Percentiles rank a stretch among this genome's conserved stretches.
Conservation (phyloP, 2,888 invertebrate species). For the Lycophotia porphyrea region DNA sequence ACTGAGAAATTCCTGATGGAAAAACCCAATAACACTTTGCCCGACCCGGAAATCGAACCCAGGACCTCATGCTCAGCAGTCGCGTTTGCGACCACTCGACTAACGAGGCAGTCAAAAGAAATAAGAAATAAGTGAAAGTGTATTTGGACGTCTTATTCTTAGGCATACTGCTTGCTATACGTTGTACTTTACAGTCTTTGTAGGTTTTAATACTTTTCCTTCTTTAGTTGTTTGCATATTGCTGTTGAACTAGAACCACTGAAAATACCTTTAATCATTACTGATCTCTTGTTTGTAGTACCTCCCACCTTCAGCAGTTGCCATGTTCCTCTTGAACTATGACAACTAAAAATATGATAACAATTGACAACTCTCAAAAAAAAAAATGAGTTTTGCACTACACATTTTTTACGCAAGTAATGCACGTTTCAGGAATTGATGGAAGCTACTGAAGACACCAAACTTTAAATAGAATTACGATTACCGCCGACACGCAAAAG, state of each 20-base stretch:
- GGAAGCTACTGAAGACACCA: background rate
- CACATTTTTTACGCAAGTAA: background rate
- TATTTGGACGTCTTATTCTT: background rate
- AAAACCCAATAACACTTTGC: too few species aligned
- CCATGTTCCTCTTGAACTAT: background rate
- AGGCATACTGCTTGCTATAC: background rate
- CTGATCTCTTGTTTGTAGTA: background rate
- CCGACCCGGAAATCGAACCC: too few species aligned
- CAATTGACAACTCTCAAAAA: background rate
- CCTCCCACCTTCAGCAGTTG: background rate
- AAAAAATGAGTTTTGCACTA: background rate
- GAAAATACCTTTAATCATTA: background rate
- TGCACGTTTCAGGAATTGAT: background rate
- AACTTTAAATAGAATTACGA: background rate
- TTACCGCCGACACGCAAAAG: background rate
- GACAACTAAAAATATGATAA: background rate
- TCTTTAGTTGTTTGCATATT: background rate
- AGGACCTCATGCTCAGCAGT: too few species aligned
- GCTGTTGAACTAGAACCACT: background rate
- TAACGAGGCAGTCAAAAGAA: too few species aligned
- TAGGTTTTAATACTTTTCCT: background rate
- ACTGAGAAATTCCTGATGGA: too few species aligned
- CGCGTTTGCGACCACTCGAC: too few species aligned
- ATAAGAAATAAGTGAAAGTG: conserved; percentile 20
- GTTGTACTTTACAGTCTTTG: background rate